Base-by-base conservation (phyloP, 1,140 invertebrate genomes). In the Ectropis grisescens region DNA sequence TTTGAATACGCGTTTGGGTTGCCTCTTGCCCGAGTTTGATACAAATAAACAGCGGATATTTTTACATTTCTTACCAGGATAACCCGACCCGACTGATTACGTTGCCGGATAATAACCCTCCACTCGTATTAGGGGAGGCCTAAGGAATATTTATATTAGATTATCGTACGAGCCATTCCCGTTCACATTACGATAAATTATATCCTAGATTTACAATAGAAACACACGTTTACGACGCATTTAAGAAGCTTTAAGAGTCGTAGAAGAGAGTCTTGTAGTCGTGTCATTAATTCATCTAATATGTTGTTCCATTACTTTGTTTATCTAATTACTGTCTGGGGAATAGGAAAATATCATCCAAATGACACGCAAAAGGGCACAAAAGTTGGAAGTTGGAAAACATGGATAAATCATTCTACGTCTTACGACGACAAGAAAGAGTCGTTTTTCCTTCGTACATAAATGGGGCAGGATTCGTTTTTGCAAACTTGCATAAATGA, bases 31-130 rank as follows among this genome's bases (percentile, higher is more conserved):
- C 55, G 47, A 62, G 62, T 69, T 65, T 72, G 75, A 75, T 80
- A 78, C 70, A 81, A 75, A 78, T 78, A 81, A 78, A 80, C 69
- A 76, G 62, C 51, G 61, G 60, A 71, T 75, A 78, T 78, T 78
- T 78, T 75, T 71, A 75, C 67, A 75, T 76, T 65, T 65, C 67
- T 74, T 60, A 52, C 48, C 37, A 58, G 56, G 51, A 67, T 67
- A 61, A 71, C 62, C 65, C 68, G 58, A 74, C 70, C 71, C 75
- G 61, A 66, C 70, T 79, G 71, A 75, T 80, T 80, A 78, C 62
- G 58, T 68, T 72, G 37, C 52, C 44, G 52, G 56, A 70, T 75
- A 70, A 80, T 69, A 71, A 68, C 58, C 58, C 39, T 35, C 33
- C 50, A 47, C 38, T 39, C 33, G 47, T 58, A 59, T 62, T 64